Base-by-base conservation (phyloP, 2,888 invertebrate genomes). In the Archips crataeganus region DNA sequence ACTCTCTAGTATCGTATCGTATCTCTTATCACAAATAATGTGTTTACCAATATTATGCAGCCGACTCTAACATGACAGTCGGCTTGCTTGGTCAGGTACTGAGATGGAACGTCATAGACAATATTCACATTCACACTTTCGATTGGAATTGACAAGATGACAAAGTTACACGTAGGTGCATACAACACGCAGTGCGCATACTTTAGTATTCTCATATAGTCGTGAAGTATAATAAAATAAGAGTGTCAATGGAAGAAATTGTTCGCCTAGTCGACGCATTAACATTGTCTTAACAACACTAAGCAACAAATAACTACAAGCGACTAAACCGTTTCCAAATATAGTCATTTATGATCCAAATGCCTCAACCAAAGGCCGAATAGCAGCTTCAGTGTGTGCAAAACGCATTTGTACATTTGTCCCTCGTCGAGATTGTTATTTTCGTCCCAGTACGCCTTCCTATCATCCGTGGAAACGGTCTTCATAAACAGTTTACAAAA, bases 301-400 rank as follows among this genome's bases (percentile, higher is more conserved):
- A 74, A 70, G 74, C 74, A 74, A 75, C 74, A 77, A 77, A 75
- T 75, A 66, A 74, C 65, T 76, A 74, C 61, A 74, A 71, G 69
- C 69, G 47, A 70, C 69, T 72, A 62, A 61, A 47, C 64, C 75
- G 60, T 75, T 70, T 70, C 66, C 68, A 47, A 72, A 45, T 70
- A 74, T 74, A 57, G 80, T 74, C 42, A 83, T 81, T 87, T 92
- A 81, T 94, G 94, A 85, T 93, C 93, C 76, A 89, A 85, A 87
- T 94, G 94, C 79, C 95, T 87, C 78, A 95, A 86, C 94, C 94
- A 94, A 76, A 95, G 85, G 74, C 94, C 94, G 76, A 94, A 80
- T 83, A 95, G 82, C 80, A 94, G 84, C 81, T 93, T 93, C 76
- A 94, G 77, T 71, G 92, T 84, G 78, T 92, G 87, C 82, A 92